Conservation (phyloP, 2,797 vertebrate genomes). For the Furcifer pardalis region DNA sequence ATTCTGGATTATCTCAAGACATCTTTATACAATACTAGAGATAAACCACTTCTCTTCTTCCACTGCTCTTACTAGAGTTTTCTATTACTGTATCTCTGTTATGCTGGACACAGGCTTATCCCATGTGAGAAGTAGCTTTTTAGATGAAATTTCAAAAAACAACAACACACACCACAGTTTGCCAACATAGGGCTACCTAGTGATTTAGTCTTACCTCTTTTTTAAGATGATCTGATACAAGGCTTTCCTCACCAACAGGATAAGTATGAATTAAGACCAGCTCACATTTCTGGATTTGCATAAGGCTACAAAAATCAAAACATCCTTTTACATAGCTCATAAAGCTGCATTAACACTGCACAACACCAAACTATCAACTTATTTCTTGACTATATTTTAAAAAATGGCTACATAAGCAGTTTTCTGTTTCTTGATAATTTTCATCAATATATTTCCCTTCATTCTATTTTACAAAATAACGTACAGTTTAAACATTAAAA, state of each 20-base stretch:
- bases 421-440: conserved; percentile 8
- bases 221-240: conserved; percentile 94
- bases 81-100: background rate
- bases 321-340: background rate
- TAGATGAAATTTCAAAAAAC: background rate
- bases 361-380: background rate
- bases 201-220: conserved; percentile 85
- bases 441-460: background rate
- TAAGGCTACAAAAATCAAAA: conserved; percentile 79
- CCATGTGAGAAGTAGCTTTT: background rate
- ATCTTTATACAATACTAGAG: background rate
- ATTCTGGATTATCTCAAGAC: background rate
- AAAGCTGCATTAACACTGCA: background rate
- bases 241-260: conserved; percentile 94
- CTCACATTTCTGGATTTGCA: conserved; percentile 98
- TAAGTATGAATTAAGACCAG: conserved; percentile 95
- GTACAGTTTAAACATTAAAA: background rate
- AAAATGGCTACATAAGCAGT: background rate
- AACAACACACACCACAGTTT: too few relatives aligned
- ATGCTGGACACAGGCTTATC: background rate
- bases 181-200: background rate
- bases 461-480: background rate
- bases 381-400: background rate
- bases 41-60: background rate
- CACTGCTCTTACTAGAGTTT: background rate